Evolutionary conservation across 2,113 vertebrate species (phyloP), one percentile per base, ranked within the genome.

Genomic region (Solenodon paradoxus): DNA sequence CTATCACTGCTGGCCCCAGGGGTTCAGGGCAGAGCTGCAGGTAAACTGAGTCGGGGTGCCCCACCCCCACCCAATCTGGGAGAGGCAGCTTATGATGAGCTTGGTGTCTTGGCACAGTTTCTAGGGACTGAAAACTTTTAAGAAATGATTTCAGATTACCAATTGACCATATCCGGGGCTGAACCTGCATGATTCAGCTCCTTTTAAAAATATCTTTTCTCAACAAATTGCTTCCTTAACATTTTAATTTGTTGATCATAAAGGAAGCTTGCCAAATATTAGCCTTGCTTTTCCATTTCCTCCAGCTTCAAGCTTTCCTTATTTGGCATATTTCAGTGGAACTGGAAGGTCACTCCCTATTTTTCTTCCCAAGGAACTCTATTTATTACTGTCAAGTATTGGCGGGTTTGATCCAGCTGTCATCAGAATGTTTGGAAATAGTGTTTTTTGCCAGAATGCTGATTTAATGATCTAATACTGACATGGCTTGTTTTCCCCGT

Each of bases 241-340:
- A 95, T 97, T 97, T 97, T 97, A 97, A 97, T 97, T 97, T 97
- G 97, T 97, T 97, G 97, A 97, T 97, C 97, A 71, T 97, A 94
- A 97, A 96, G 97, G 97, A 97, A 95, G 95, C 93, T 95, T 96
- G 97, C 97, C 97, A 97, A 95, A 97, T 97, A 97, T 97, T 97
- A 97, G 97, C 97, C 71, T 95, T 93, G 94, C 96, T 97, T 97
- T 97, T 97, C 97, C 97, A 97, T 96, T 96, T 97, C 96, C 96
- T 96, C 88, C 97, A 42, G 96, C 96, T 95, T 81, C 61, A 8
- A 93, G 95, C 95, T 97, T 53, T 91, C 97, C 96, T 96, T 97
- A 96, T 97, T 97, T 96, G 97, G 97, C 96, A 68, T 94, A 96
- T 96, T 97, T 93, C 84, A 96, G 95, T 95, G 95, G 92, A 95